Conservation (phyloP, 2,797 vertebrate species). For the Cygnus olor region DNA sequence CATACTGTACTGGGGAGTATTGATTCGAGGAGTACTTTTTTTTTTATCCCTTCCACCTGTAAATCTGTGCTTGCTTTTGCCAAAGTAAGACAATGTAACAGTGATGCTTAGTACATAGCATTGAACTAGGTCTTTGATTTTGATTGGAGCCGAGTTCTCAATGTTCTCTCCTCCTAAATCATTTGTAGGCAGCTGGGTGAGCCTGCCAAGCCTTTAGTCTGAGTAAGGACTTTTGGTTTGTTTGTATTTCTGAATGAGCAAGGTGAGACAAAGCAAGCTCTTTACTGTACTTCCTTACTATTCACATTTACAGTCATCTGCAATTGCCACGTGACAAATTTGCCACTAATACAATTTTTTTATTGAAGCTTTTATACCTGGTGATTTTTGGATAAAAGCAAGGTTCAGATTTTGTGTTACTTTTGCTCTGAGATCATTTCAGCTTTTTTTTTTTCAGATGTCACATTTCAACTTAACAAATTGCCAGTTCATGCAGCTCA, state of each 20-base stretch:
- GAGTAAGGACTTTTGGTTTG: background rate
- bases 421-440: background rate
- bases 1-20: background rate
- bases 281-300: background rate
- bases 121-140: background rate
- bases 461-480: conserved; percentile 18
- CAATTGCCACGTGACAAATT: background rate
- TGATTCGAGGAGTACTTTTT: background rate
- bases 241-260: conserved; percentile 10
- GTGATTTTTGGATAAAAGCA: background rate
- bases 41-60: background rate
- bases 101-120: background rate
- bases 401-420: background rate
- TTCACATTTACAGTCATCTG: background rate
- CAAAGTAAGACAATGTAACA: background rate
- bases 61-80: background rate
- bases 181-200: background rate
- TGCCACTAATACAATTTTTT: background rate
- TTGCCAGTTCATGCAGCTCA: background rate
- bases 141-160: background rate
- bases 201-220: background rate
- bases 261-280: background rate
- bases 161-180: background rate
- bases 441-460: conserved; percentile 8
- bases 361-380: background rate